phyloP scores from a whole-genome alignment of 2,888 invertebrate genomes.

The Neoaliturus tenellus region DNA sequence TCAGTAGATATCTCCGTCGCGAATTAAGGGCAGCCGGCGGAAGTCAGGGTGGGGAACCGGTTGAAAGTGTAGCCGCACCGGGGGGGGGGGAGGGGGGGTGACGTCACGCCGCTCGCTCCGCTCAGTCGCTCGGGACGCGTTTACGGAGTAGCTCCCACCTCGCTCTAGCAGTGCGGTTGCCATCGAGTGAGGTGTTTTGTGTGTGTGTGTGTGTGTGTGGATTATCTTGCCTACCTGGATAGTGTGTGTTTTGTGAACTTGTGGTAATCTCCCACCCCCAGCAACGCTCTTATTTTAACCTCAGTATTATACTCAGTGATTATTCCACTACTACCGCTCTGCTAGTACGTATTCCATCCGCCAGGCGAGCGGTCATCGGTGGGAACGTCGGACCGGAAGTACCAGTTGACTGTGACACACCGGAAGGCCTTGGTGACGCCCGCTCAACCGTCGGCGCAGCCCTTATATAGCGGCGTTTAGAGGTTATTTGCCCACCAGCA shows the following conservation, averaged over 20 bases:
- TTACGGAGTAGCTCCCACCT: not conserved
- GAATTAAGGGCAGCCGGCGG: conserved; percentile 10
- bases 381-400: conserved; percentile 1
- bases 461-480: conserved; percentile 32
- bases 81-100: not conserved
- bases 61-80: not conserved
- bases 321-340: too few relatives aligned
- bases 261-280: not conserved
- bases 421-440: conserved; percentile 22
- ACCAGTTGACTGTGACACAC: too few relatives aligned
- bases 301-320: not conserved
- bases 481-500: conserved; percentile 13
- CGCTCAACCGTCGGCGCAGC: conserved; percentile 4
- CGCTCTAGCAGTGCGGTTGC: not conserved
- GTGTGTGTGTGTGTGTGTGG: not conserved
- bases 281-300: not conserved
- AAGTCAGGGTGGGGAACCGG: not conserved
- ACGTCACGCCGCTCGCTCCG: not conserved
- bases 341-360: too few relatives aligned
- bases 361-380: not conserved
- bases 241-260: not conserved
- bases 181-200: too few relatives aligned
- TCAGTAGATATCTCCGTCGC: too few relatives aligned
- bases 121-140: not conserved
- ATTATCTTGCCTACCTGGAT: not conserved